Conservation (phyloP, 2,797 vertebrate genomes). For the Oceanodroma leucorhoa region DNA sequence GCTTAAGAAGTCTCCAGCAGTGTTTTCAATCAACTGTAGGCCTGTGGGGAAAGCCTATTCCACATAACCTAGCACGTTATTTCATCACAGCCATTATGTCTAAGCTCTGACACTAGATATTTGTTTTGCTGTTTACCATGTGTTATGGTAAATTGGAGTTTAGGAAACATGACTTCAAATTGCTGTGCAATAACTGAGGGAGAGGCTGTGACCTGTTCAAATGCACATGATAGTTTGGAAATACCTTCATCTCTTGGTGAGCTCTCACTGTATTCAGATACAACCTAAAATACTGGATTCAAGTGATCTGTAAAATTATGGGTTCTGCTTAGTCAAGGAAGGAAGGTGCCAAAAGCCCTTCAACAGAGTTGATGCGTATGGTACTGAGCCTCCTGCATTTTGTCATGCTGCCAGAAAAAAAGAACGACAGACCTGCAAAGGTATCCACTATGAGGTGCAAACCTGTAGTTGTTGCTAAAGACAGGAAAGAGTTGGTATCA, state of each 20-base stretch:
- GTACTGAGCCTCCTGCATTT: not conserved
- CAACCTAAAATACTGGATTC: not conserved
- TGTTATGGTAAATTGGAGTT: not conserved
- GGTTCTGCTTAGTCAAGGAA: not conserved
- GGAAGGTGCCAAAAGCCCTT: not conserved
- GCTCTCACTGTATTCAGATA: not conserved
- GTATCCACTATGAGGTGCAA: not conserved
- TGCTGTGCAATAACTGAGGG: not conserved
- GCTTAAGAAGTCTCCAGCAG: not conserved
- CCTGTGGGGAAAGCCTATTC: not conserved
- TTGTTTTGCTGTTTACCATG: not conserved
- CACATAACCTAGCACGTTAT: not conserved
- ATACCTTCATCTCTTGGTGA: not conserved
- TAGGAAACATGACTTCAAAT: not conserved
- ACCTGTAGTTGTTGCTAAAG: not conserved
- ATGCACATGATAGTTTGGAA: not conserved
- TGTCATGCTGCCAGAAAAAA: not conserved
- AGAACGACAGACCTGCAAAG: not conserved
- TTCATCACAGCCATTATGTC: not conserved
- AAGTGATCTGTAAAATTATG: not conserved
- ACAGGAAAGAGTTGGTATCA: not conserved
- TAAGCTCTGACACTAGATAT: not conserved
- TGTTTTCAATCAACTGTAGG: not conserved
- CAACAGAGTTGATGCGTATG: rapidly evolving
- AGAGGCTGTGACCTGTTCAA: not conserved